These are phyloP conservation scores for Drosophila pandora DNA, from an alignment of 1,140 invertebrate genomes.

Conservation along the genomic window DNA sequence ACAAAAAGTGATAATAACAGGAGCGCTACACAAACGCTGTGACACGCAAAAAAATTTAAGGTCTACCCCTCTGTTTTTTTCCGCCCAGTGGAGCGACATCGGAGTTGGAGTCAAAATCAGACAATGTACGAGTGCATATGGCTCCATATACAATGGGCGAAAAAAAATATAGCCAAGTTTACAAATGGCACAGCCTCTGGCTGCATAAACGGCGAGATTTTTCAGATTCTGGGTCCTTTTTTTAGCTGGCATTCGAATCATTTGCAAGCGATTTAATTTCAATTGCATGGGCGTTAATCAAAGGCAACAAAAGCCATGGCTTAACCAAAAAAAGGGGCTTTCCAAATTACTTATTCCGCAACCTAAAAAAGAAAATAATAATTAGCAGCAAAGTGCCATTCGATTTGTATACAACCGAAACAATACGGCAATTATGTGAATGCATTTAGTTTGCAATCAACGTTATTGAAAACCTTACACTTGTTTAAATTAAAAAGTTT, in stretches of 20 bases:
- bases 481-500: not conserved
- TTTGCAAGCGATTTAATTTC: conserved; percentile 78
- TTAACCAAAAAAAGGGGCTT: not conserved
- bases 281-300: conserved; percentile 79
- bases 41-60: conserved; percentile 67
- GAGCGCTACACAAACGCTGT: conserved; percentile 28
- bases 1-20: conserved; percentile 20
- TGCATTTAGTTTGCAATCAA: not conserved
- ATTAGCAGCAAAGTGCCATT: not conserved
- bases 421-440: not conserved
- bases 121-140: conserved; percentile 43
- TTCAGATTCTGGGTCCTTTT: conserved; percentile 21
- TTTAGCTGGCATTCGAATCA: conserved; percentile 56
- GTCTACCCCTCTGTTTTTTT: conserved; percentile 16
- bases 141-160: not conserved
- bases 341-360: conserved; percentile 14
- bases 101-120: conserved; percentile 59
- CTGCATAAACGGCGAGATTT: conserved; percentile 36
- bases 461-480: not conserved
- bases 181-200: conserved; percentile 60
- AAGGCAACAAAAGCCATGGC: conserved; percentile 49
- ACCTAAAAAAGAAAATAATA: conserved; percentile 8
- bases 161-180: conserved; percentile 38
- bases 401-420: not conserved
- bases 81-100: conserved; percentile 41